Evolutionary conservation across 2,888 invertebrate species (phyloP).

Genomic region (Plebejus argus): DNA sequence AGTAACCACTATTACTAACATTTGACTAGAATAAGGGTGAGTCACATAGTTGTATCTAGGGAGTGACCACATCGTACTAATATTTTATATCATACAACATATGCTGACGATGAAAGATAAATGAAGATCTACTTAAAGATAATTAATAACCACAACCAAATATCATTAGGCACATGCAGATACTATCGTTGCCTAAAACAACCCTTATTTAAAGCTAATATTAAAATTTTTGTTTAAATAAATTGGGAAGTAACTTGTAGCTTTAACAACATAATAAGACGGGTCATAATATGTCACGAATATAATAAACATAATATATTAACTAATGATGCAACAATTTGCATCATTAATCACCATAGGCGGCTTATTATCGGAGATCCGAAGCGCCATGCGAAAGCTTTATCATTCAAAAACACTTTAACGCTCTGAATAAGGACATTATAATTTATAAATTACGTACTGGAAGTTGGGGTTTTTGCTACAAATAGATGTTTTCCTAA

Average conservation of each 20-base stretch:
- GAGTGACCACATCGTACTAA: constrained; percentile 12
- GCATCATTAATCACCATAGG: not conserved
- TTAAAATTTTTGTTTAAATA: not conserved
- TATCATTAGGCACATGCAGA: not conserved
- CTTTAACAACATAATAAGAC: too few relatives aligned
- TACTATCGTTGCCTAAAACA: not conserved
- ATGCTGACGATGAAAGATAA: constrained; percentile 7
- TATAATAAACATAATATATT: not conserved
- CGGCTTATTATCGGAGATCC: not conserved
- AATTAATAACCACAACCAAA: constrained; percentile 7
- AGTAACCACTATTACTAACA: not conserved
- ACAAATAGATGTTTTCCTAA: too few relatives aligned
- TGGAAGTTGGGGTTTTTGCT: not conserved
- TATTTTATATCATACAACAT: not conserved
- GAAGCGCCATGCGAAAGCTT: not conserved
- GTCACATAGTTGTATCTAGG: not conserved
- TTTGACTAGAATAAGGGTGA: not conserved
- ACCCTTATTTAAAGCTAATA: not conserved
- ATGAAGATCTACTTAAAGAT: constrained; percentile 7
- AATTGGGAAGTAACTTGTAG: not conserved
- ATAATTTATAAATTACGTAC: too few relatives aligned
- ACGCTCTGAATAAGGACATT: too few relatives aligned
- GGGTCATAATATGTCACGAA: not conserved
- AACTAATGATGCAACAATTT: not conserved
- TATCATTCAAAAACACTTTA: not conserved